phyloP scores from a whole-genome alignment of 2,888 invertebrate genomes.

The Minunthozetes semirufus region DNA sequence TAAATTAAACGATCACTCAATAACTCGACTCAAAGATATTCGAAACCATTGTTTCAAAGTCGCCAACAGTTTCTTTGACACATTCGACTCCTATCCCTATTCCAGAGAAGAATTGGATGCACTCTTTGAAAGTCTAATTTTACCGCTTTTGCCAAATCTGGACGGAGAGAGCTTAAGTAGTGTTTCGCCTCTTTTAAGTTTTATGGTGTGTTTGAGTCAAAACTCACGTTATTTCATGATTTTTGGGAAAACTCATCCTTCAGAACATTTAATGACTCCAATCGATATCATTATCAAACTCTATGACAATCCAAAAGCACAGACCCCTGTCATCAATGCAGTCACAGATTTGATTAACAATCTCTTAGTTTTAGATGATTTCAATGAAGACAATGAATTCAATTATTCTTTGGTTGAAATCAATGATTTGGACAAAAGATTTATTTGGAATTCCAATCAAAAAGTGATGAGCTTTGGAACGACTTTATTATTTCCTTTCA shows the following conservation, averaged over 20 bases:
- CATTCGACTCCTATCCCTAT: conserved; percentile 72
- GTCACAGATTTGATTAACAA: conserved; percentile 48
- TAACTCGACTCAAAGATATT: conserved; percentile 44
- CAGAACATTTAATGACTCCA: conserved; percentile 51
- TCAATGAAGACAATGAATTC: background rate
- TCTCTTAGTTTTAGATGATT: conserved; percentile 44
- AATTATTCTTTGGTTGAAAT: conserved; percentile 21
- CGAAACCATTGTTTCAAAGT: conserved; percentile 37
- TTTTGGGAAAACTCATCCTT: conserved; percentile 56
- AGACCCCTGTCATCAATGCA: conserved; percentile 55
- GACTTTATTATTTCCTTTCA: conserved; percentile 64
- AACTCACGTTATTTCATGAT: conserved; percentile 67
- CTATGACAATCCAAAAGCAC: conserved; percentile 62
- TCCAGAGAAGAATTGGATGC: conserved; percentile 61
- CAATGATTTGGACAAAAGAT: conserved; percentile 27
- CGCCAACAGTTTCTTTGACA: conserved; percentile 60
- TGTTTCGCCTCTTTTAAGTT: conserved; percentile 70
- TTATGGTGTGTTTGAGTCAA: conserved; percentile 72
- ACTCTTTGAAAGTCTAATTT: conserved; percentile 68
- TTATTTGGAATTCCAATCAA: background rate
- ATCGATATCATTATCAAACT: conserved; percentile 64
- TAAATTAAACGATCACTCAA: conserved; percentile 51
- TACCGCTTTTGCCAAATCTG: conserved; percentile 64
- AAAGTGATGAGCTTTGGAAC: conserved; percentile 59
- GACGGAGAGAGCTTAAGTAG: conserved; percentile 72